Conservation (phyloP, 2,113 vertebrate genomes). For the Eubucco bourcierii region DNA sequence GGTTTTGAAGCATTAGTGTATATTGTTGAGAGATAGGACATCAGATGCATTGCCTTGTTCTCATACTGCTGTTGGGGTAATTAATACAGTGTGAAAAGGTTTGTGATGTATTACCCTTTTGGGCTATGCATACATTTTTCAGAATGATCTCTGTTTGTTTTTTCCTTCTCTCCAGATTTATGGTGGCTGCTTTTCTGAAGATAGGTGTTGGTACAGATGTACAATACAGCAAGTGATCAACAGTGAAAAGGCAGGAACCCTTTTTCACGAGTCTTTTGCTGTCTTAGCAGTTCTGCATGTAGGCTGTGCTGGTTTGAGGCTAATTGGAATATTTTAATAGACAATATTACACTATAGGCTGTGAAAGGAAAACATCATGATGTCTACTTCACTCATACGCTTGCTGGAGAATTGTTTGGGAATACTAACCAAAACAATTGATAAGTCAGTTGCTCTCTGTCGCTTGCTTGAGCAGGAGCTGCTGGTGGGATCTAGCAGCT, state of each 20-base stretch:
- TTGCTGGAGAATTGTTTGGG: no score
- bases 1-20: neutral
- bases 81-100: neutral
- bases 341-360: no score
- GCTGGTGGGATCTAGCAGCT: no score
- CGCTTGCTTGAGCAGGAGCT: no score
- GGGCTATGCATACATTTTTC: neutral
- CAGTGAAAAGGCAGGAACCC: constrained; percentile 74
- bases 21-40: neutral
- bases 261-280: neutral
- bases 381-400: no score
- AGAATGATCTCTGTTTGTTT: neutral
- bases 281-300: neutral
- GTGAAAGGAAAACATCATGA: no score
- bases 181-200: constrained; percentile 82
- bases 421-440: no score
- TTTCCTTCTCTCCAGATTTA: constrained; percentile 73
- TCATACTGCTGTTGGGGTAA: neutral
- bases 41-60: neutral
- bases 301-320: no score
- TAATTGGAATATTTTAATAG: no score
- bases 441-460: no score
- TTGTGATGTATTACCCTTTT: neutral
- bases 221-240: constrained; percentile 72
- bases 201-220: constrained; percentile 84